Base-by-base conservation (phyloP, 2,113 vertebrate species). In the Peucedramus taeniatus region DNA sequence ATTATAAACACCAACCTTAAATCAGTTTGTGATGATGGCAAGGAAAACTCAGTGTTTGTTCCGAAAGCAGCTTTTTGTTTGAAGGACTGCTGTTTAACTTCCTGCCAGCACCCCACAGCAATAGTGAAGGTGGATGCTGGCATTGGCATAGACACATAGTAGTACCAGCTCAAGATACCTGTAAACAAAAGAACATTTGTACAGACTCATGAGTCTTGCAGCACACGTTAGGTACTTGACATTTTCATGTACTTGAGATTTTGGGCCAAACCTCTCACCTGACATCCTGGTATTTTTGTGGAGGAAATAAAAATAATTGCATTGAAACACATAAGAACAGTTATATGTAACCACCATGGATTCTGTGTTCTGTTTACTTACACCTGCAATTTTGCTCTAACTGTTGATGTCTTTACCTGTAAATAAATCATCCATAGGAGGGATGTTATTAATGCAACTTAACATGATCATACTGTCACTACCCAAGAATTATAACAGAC, bases 101-200 rank as follows among this genome's bases (percentile, higher is more conserved):
- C 98, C 84, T 83, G 91, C 99, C 99, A 99, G 96, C 97, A 97
- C 37, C 99, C 99, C 79, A 99, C 98, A 60, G 99, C 99, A 96
- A 99, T 98, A 53, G 99, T 98, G 94, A 99, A 99, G 59, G 99
- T 99, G 50, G 99, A 99, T 65, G 99, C 99, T 27, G 99, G 99
- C 99, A 99, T 99, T 27, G 99, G 99, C 99, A 99, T 99, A 44
- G 99, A 99, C 69, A 99, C 99, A 28, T 99, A 99, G 97, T 99
- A 99, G 96, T 98, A 97, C 99, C 99, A 99, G 74, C 97, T 98
- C 69, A 94, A 97, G 40, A 94, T 74, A 85, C 95, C 99, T 99
- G 95, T 18, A 89, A 88, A 84, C 13, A 95, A 89, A 92, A 57
- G 87, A 94, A 86, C 23, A 91, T 80, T 90, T 61, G 59, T 64